phyloP scores from a whole-genome alignment of 1,140 invertebrate species.

The Palaemon carinicauda region DNA sequence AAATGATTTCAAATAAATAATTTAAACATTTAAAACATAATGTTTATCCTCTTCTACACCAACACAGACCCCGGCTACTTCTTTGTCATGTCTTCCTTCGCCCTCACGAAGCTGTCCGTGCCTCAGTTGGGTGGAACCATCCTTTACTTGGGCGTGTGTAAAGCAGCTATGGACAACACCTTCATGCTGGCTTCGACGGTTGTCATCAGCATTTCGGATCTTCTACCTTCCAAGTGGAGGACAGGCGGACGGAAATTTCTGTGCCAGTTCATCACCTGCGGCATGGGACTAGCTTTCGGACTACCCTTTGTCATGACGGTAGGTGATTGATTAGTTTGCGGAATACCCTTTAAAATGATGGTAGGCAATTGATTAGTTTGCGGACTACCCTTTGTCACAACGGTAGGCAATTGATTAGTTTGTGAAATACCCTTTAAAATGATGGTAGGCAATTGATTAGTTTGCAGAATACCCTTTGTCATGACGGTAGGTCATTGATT shows the following conservation, averaged over 20 bases:
- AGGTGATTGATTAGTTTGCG: too few relatives aligned
- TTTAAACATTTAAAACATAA: too few relatives aligned
- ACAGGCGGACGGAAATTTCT: background rate
- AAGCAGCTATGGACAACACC: slow-evolving; percentile 25
- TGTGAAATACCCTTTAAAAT: too few relatives aligned
- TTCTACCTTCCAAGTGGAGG: slow-evolving; percentile 18
- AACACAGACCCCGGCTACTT: slow-evolving; percentile 32
- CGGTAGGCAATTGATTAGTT: too few relatives aligned
- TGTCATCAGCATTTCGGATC: slow-evolving; percentile 12
- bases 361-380: too few relatives aligned
- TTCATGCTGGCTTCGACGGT: slow-evolving; percentile 26
- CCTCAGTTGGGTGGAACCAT: slow-evolving; percentile 23
- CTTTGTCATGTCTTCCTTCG: slow-evolving; percentile 20
- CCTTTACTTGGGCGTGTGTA: slow-evolving; percentile 26
- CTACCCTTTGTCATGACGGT: slow-evolving; percentile 15
- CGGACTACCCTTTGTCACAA: too few relatives aligned
- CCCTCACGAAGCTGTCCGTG: background rate
- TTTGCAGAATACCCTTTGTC: too few relatives aligned
- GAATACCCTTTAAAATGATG: too few relatives aligned
- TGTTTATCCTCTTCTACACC: too few relatives aligned
- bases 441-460: too few relatives aligned
- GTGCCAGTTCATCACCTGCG: background rate
- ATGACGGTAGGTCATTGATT: too few relatives aligned
- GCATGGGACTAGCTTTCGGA: background rate
- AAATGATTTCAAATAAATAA: too few relatives aligned